Percentiles rank a stretch among this genome's conserved stretches.
Evolutionary conservation across 64 coral and sea anemone genomes (phyloP).

Genomic region (Porites lutea): DNA sequence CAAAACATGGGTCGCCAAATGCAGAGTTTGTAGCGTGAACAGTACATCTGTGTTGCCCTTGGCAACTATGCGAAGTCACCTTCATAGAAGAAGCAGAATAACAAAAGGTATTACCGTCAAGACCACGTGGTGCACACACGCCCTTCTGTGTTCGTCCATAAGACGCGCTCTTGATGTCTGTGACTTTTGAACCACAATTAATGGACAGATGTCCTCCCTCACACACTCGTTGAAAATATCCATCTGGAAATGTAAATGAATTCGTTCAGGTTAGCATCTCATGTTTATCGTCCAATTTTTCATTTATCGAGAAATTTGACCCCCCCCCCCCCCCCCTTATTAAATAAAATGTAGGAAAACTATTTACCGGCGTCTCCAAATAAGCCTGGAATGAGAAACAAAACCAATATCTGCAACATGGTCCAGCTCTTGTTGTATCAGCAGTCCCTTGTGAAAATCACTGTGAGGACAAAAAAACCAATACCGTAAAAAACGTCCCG

Average conservation of each 20-base stretch:
- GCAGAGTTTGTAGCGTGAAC: not conserved
- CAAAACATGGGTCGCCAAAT: conserved; percentile 21
- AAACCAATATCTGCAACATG: too few relatives aligned
- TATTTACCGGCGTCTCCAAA: too few relatives aligned
- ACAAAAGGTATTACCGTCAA: not conserved
- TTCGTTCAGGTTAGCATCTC: not conserved
- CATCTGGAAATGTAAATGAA: not conserved
- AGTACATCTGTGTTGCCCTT: not conserved
- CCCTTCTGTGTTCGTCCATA: not conserved
- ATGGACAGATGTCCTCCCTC: not conserved
- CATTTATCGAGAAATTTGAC: not conserved
- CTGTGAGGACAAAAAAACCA: too few relatives aligned
- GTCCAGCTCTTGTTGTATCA: too few relatives aligned
- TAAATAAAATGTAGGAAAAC: too few relatives aligned
- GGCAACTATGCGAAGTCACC: not conserved
- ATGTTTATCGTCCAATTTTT: too few relatives aligned
- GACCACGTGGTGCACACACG: not conserved
- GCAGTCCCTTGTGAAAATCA: too few relatives aligned
- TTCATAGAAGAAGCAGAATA: not conserved
- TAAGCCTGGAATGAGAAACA: too few relatives aligned
- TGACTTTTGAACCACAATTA: not conserved
- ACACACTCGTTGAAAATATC: not conserved
- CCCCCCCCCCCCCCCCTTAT: not conserved
- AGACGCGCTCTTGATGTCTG: not conserved
- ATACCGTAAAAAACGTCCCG: too few relatives aligned